phyloP scores from a whole-genome alignment of 2,113 vertebrate genomes.

The Dasyurus viverrinus region DNA sequence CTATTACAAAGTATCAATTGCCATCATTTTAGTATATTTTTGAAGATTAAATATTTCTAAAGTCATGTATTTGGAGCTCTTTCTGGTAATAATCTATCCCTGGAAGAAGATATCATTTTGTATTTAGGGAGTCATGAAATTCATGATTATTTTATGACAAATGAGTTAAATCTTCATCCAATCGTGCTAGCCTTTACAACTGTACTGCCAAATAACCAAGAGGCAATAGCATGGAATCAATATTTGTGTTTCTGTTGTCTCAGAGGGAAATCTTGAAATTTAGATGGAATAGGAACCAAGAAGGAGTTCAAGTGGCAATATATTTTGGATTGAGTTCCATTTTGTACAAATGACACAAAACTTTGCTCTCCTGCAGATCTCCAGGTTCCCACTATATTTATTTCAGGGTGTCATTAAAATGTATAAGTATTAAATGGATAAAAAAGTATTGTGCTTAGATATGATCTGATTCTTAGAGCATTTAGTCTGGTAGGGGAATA shows the following conservation, averaged over 20 bases:
- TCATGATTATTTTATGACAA: neutral
- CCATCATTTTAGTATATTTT: neutral
- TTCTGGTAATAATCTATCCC: neutral
- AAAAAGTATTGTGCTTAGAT: neutral
- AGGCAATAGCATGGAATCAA: neutral
- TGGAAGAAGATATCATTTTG: neutral
- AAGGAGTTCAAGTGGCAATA: neutral
- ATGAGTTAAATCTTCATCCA: neutral
- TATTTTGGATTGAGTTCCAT: neutral
- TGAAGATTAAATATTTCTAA: neutral
- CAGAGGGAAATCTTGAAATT: neutral
- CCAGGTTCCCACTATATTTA: neutral
- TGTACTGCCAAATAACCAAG: neutral
- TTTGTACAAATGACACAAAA: neutral
- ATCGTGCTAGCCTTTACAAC: neutral
- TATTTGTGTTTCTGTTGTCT: neutral
- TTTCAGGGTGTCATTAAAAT: neutral
- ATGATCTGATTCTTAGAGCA: neutral
- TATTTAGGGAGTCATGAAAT: neutral
- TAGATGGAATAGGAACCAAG: neutral
- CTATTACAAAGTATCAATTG: neutral
- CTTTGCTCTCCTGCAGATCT: neutral
- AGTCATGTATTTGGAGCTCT: neutral
- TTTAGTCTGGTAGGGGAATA: neutral
- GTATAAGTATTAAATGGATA: neutral